Evolutionary conservation across 1,140 invertebrate species (phyloP).

Genomic region (Drosophila virilis): DNA sequence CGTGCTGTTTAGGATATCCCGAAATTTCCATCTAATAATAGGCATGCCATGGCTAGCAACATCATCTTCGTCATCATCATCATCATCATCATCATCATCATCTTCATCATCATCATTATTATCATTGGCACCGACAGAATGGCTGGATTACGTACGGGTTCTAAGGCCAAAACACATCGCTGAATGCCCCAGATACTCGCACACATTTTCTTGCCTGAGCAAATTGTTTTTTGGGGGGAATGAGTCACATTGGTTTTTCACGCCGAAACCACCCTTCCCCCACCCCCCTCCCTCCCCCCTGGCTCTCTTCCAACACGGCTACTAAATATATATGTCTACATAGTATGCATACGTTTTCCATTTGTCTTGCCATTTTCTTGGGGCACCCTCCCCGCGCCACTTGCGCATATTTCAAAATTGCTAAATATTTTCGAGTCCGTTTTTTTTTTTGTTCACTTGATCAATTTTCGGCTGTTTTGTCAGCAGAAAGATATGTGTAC

Average conservation of each 20-base stretch:
- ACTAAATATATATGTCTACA: not conserved
- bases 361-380: constrained; percentile 27
- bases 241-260: constrained; percentile 33
- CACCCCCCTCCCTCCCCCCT: not conserved
- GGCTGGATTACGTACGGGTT: constrained; percentile 44
- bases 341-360: constrained; percentile 20
- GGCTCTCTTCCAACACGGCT: not conserved
- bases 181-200: constrained; percentile 47
- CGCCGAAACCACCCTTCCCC: no score
- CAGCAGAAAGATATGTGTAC: not conserved
- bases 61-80: constrained; percentile 22
- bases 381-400: constrained; percentile 6
- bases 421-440: constrained; percentile 15
- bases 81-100: constrained; percentile 18
- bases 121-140: not conserved
- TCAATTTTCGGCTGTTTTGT: constrained; percentile 7
- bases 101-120: constrained; percentile 7
- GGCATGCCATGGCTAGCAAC: constrained; percentile 10
- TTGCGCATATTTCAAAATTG: constrained; percentile 44
- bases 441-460: no score
- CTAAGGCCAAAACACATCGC: constrained; percentile 35
- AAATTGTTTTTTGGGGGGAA: constrained; percentile 6
- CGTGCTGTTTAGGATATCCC: constrained; percentile 24
- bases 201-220: constrained; percentile 14
- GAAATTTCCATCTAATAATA: constrained; percentile 30